These are phyloP conservation scores for Balearica regulorum DNA, from an alignment of 2,797 vertebrate genomes.

Conservation along the genomic window DNA sequence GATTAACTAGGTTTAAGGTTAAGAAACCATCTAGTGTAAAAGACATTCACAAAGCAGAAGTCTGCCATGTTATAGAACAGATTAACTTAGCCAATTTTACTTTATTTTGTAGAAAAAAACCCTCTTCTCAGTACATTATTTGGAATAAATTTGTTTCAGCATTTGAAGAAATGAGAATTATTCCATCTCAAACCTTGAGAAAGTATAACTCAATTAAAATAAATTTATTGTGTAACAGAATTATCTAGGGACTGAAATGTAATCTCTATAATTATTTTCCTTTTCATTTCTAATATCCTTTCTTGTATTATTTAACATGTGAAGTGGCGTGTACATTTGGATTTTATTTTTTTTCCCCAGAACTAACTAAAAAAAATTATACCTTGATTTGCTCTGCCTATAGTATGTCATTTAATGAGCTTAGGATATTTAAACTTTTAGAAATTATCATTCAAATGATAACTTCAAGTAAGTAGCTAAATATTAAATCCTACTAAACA, in stretches of 20 bases:
- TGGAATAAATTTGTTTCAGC: background rate
- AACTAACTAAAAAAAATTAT: background rate
- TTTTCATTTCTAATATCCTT: background rate
- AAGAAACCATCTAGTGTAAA: background rate
- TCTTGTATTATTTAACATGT: background rate
- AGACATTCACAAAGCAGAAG: background rate
- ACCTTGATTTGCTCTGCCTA: background rate
- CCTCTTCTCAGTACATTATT: background rate
- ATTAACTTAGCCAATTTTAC: background rate
- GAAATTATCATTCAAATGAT: background rate
- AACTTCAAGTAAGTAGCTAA: background rate
- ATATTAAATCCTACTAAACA: background rate
- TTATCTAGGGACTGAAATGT: background rate
- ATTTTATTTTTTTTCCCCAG: background rate
- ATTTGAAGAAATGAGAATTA: background rate
- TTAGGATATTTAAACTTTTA: background rate
- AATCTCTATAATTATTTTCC: slow-evolving; percentile 23
- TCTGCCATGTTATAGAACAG: background rate
- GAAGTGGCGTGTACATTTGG: background rate
- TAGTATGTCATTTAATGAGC: background rate
- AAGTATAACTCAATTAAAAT: background rate
- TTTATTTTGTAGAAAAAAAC: background rate
- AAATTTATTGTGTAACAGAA: background rate
- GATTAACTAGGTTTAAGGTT: background rate
- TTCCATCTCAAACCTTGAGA: background rate